Percentiles rank a stretch among this genome's conserved stretches.
phyloP scores from a whole-genome alignment of 2,888 invertebrate genomes.

The Drosophila parthenogenetica region DNA sequence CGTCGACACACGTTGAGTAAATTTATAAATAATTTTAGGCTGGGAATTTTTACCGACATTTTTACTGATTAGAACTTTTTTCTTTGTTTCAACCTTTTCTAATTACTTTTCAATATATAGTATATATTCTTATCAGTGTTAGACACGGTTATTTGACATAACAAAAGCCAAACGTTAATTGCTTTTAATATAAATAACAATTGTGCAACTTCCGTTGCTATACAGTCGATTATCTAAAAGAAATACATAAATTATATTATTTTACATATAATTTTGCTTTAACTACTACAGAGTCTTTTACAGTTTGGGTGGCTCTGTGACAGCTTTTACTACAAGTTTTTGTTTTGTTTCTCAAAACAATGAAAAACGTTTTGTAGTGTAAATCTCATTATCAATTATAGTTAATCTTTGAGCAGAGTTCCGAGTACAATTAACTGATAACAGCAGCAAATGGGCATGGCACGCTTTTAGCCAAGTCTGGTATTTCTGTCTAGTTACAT shows the following conservation, averaged over 20 bases:
- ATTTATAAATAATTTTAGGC: not conserved
- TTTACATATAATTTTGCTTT: no score
- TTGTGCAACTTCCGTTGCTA: no score
- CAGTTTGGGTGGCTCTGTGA: no score
- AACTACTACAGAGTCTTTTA: no score
- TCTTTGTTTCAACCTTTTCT: conserved; percentile 1
- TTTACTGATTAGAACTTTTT: not conserved
- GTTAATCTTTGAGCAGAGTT: conserved; percentile 6
- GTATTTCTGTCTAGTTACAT: conserved; percentile 14
- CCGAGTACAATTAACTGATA: conserved; percentile 5
- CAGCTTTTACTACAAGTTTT: not conserved
- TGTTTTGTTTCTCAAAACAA: no score
- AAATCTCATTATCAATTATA: not conserved
- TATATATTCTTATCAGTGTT: not conserved
- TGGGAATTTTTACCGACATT: not conserved
- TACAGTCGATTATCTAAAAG: no score
- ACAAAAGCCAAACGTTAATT: no score
- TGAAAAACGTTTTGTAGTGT: no score
- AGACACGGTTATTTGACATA: not conserved
- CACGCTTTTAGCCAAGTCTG: conserved; percentile 1
- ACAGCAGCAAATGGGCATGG: not conserved
- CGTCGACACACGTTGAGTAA: not conserved
- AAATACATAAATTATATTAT: no score
- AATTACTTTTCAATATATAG: not conserved
- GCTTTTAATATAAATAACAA: no score